Base-by-base conservation (phyloP, 2,797 vertebrate species). In the Enoplosus armatus region DNA sequence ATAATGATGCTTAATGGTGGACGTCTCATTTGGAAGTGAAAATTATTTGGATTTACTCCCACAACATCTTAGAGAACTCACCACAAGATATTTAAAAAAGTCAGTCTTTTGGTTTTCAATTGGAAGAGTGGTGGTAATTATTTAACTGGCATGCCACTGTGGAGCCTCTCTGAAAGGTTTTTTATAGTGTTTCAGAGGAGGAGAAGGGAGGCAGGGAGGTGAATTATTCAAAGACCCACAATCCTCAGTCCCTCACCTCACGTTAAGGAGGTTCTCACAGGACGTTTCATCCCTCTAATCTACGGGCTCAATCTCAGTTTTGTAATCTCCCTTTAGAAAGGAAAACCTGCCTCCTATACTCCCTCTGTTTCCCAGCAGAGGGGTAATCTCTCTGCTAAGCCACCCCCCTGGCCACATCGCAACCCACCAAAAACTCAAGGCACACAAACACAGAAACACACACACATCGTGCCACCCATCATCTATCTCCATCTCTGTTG, bases 251-350 rank as follows among this genome's bases (percentile, higher is more conserved):
- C 35, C 50, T 47, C 64, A 22, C 22, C 33, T 87, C 24, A 0
- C 6, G 18, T 54, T 27, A 64, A 54, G 20, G 53, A 64, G 37
- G 35, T 76, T 89, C 83, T 80, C 85, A 84, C 82, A 68, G 72
- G 64, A 47, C 15, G 53, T 73, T 87, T 87, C 47, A 76, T 87
- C 87, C 63, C 64, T 73, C 47, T 87, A 81, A 90, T 89, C 90
- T 87, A 2, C 69, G 35, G 70, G 66, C 75, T 82, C 74, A 90
- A 74, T 86, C 87, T 88, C 47, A 60, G 41, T 35, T 82, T 72
- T 76, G 31, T 85, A 77, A 87, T 87, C 82, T 77, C 87, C 87
- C 63, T 33, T 61, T 67, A 54, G 72, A 82, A 87, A 89, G 82
- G 48, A 79, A 88, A 87, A 81, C 84, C 65, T 62, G 37, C 47